Evolutionary conservation across 2,888 invertebrate species (phyloP).

Genomic region (Oxyteleia sp.): DNA sequence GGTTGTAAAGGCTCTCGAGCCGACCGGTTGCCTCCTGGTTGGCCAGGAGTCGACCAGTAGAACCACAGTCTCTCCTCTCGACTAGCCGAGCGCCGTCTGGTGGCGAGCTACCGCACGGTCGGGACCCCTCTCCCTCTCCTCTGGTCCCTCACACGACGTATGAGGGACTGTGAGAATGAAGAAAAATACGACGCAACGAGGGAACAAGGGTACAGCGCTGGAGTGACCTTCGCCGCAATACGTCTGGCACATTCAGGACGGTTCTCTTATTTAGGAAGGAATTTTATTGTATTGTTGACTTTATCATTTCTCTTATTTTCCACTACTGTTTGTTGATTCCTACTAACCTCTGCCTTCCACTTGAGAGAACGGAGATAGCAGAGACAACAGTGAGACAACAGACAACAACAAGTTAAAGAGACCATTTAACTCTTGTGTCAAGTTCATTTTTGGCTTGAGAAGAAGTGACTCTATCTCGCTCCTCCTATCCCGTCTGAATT

Average conservation of each 20-base stretch:
- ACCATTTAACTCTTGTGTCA: too few relatives aligned
- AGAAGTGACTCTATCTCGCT: too few relatives aligned
- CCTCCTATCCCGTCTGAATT: too few relatives aligned
- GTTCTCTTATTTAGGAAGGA: neutral
- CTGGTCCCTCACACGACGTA: slow-evolving; percentile 33
- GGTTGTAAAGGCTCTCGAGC: too few relatives aligned
- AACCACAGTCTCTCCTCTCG: slow-evolving; percentile 40
- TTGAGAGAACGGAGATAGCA: too few relatives aligned
- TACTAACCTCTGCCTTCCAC: too few relatives aligned
- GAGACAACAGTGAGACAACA: too few relatives aligned
- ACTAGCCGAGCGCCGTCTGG: slow-evolving; percentile 79
- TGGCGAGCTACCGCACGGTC: slow-evolving; percentile 79
- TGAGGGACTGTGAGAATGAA: slow-evolving; percentile 46
- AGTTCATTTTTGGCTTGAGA: too few relatives aligned
- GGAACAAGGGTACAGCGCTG: slow-evolving; percentile 55
- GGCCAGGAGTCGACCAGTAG: slow-evolving; percentile 28
- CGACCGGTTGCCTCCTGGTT: slow-evolving; percentile 22
- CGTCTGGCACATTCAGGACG: neutral
- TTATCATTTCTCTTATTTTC: too few relatives aligned
- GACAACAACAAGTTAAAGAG: too few relatives aligned
- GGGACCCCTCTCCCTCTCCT: slow-evolving; percentile 78
- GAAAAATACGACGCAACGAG: slow-evolving; percentile 38
- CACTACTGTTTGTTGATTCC: too few relatives aligned
- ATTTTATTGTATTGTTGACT: slow-evolving; percentile 9
- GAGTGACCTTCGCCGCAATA: slow-evolving; percentile 35